Percentiles rank a stretch among this genome's conserved stretches.
These are phyloP conservation scores for Odontocolon sp. DNA, from an alignment of 2,888 invertebrate species.

Conservation along the genomic window DNA sequence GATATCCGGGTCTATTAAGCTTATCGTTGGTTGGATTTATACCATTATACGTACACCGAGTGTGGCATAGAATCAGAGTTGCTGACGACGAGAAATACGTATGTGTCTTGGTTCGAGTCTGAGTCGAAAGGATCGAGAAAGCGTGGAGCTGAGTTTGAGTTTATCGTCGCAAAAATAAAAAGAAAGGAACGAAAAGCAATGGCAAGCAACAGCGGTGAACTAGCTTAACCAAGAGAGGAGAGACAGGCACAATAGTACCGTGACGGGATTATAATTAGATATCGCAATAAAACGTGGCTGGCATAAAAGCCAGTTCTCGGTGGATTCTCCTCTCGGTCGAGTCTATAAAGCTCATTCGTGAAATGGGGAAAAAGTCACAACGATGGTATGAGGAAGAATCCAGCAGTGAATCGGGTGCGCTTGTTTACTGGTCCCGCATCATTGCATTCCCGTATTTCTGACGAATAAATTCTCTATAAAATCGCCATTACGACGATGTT, in stretches of 20 bases:
- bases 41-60: slow-evolving; percentile 22
- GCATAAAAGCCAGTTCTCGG: slow-evolving; percentile 62
- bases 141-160: slow-evolving; percentile 27
- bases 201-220: slow-evolving; percentile 32
- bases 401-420: slow-evolving; percentile 57
- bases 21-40: slow-evolving; percentile 52
- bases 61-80: slow-evolving; percentile 34
- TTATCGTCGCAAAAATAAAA: slow-evolving; percentile 37
- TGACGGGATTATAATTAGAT: slow-evolving; percentile 64
- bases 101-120: slow-evolving; percentile 38
- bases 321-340: slow-evolving; percentile 23
- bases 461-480: slow-evolving; percentile 76
- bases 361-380: slow-evolving; percentile 23
- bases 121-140: slow-evolving; percentile 38
- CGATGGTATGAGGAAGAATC: slow-evolving; percentile 40
- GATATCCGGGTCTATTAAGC: slow-evolving; percentile 51
- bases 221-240: slow-evolving; percentile 46
- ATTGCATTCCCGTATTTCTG: slow-evolving; percentile 70
- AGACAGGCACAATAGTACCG: slow-evolving; percentile 56
- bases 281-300: slow-evolving; percentile 65
- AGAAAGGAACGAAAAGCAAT: slow-evolving; percentile 19
- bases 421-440: slow-evolving; percentile 78
- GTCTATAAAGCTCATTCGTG: slow-evolving; percentile 62
- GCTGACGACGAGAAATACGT: slow-evolving; percentile 54
- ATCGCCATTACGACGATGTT: slow-evolving; percentile 76